Conservation (phyloP, 2,113 vertebrate genomes). For the Otocyon megalotis region DNA sequence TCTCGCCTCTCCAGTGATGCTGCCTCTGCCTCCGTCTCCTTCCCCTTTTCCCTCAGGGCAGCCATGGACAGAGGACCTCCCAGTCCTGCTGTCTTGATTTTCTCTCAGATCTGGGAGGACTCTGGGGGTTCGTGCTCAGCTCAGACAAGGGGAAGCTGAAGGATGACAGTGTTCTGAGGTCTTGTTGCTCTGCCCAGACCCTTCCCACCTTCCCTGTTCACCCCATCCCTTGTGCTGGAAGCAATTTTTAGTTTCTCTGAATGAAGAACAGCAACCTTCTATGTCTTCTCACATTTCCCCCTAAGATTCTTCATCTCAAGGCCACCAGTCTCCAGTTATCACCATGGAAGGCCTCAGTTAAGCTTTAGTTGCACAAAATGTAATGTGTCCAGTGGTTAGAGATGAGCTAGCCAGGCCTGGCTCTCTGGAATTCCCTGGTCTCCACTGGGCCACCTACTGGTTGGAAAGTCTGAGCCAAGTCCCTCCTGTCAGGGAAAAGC, state of each 20-base stretch:
- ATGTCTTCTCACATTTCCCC: neutral
- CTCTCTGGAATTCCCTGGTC: slow-evolving; percentile 25
- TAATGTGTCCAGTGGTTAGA: neutral
- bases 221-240: neutral
- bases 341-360: neutral
- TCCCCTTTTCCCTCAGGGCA: neutral
- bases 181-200: neutral
- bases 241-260: slow-evolving; percentile 40
- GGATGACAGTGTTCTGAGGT: slow-evolving; percentile 33
- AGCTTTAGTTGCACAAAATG: neutral
- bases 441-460: neutral
- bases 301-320: neutral
- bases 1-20: slow-evolving; percentile 94
- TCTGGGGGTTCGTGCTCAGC: neutral
- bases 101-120: slow-evolving; percentile 24
- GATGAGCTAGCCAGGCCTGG: slow-evolving; percentile 8
- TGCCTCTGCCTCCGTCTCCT: neutral
- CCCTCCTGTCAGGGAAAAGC: neutral
- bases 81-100: slow-evolving; percentile 37
- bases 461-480: slow-evolving; percentile 14
- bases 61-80: neutral
- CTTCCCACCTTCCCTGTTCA: neutral
- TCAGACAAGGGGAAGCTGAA: slow-evolving; percentile 24
- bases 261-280: slow-evolving; percentile 45
- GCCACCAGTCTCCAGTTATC: neutral